A percentile compares a stretch with the other conserved stretches of the same genome.
Conservation (phyloP, 2,888 invertebrate genomes). For the Heliconius aoede region DNA sequence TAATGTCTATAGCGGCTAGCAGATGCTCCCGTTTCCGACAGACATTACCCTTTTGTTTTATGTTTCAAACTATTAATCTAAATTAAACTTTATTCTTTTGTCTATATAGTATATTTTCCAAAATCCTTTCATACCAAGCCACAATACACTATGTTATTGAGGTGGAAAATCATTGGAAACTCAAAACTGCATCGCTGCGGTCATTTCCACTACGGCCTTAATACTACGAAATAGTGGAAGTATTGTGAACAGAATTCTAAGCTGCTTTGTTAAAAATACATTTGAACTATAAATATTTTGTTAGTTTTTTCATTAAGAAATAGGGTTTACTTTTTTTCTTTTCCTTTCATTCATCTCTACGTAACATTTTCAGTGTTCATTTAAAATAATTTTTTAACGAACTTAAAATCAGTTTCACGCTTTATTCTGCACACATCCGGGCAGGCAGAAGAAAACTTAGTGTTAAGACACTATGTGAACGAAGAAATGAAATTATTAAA, state of each 20-base stretch:
- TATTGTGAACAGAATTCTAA: constrained; percentile 35
- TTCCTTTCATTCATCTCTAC: no score
- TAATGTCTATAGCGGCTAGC: constrained; percentile 75
- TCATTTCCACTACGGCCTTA: constrained; percentile 44
- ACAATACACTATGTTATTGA: constrained; percentile 55
- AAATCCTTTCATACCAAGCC: neutral
- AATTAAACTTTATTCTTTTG: constrained; percentile 33
- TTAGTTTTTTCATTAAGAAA: no score
- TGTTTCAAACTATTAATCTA: constrained; percentile 43
- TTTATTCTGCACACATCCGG: no score
- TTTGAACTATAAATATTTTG: neutral
- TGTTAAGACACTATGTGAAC: no score
- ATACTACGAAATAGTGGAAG: constrained; percentile 43
- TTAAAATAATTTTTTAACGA: neutral
- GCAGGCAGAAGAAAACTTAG: no score
- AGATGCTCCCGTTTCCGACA: constrained; percentile 72
- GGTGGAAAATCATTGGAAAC: constrained; percentile 70
- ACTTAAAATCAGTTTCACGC: neutral
- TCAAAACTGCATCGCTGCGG: constrained; percentile 63
- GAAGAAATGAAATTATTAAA: no score
- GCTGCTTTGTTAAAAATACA: constrained; percentile 33
- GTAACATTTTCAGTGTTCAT: no score
- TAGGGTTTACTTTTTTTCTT: no score
- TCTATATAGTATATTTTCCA: constrained; percentile 15
- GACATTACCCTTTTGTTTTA: constrained; percentile 76